Base-by-base conservation (phyloP, 2,113 vertebrate species). In the Phaetusa simplex region DNA sequence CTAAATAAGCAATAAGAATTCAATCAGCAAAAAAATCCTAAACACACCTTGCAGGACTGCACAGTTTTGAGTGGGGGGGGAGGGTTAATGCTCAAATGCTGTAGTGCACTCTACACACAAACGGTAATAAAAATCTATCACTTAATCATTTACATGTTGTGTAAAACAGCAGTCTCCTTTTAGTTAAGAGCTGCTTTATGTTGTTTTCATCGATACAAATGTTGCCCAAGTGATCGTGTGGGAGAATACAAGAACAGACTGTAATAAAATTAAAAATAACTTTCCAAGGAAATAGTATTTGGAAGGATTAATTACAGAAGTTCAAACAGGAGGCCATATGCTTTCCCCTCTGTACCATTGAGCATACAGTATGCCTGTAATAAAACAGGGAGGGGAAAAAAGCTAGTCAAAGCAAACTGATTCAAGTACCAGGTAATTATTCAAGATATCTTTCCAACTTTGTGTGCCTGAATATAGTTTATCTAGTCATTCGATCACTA, bases 251-350 rank as follows among this genome's bases (percentile, higher is more conserved):
- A 95, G 96, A 97, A 94, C 97, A 97, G 97, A 94, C 95, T 67
- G 97, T 96, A 94, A 97, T 98, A 97, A 98, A 97, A 98, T 97
- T 94, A 97, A 97, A 97, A 98, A 98, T 97, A 97, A 97, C 97
- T 98, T 98, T 97, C 86, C 95, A 98, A 98, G 97, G 97, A 98
- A 98, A 98, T 96, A 97, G 96, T 97, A 97, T 96, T 96, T 97
- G 96, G 97, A 97, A 97, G 95, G 97, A 98, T 98, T 98, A 98
- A 97, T 98, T 98, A 97, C 97, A 96, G 97, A 98, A 97, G 97
- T 98, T 97, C 98, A 98, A 98, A 98, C 97, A 95, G 91, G 96
- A 96, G 96, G 90, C 97, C 97, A 97, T 97, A 97, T 97, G 97
- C 97, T 98, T 97, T 97, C 86, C 81, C 72, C 82, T 45, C 94